phyloP scores from a whole-genome alignment of 37 sponge, comb jelly and placozoan genomes.

The Chondrosia reniformis region DNA sequence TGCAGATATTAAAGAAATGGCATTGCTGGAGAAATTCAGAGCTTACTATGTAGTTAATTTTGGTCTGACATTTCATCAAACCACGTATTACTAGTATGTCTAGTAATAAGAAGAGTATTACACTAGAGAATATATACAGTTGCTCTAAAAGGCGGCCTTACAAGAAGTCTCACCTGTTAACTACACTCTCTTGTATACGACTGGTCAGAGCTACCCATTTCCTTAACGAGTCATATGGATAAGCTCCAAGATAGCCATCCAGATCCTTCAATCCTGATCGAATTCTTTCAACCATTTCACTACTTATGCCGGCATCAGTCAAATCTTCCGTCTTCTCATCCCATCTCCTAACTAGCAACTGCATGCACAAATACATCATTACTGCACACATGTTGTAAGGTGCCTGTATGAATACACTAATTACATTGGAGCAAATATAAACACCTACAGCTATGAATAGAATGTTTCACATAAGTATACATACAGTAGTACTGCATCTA shows the following conservation, averaged over 20 bases:
- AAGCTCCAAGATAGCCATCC: conserved; percentile 74
- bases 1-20: no score
- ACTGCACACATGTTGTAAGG: no score
- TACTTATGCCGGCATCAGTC: conserved; percentile 26
- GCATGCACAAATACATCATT: background rate
- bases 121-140: no score
- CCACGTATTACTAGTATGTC: no score
- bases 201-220: conserved; percentile 80
- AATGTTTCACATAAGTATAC: background rate
- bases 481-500: no score
- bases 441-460: background rate
- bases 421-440: background rate
- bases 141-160: no score
- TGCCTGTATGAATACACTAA: no score
- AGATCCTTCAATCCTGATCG: conserved; percentile 45
- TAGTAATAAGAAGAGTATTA: no score
- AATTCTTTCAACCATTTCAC: conserved; percentile 37
- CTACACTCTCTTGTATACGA: conserved; percentile 49
- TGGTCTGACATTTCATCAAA: no score
- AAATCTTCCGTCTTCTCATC: conserved; percentile 52
- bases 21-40: no score
- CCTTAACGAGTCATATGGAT: conserved; percentile 78
- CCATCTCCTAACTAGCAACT: conserved; percentile 75
- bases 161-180: no score
- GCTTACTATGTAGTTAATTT: no score